These are phyloP conservation scores for Hemicordylus capensis DNA, from an alignment of 2,113 vertebrate genomes.

Conservation along the genomic window DNA sequence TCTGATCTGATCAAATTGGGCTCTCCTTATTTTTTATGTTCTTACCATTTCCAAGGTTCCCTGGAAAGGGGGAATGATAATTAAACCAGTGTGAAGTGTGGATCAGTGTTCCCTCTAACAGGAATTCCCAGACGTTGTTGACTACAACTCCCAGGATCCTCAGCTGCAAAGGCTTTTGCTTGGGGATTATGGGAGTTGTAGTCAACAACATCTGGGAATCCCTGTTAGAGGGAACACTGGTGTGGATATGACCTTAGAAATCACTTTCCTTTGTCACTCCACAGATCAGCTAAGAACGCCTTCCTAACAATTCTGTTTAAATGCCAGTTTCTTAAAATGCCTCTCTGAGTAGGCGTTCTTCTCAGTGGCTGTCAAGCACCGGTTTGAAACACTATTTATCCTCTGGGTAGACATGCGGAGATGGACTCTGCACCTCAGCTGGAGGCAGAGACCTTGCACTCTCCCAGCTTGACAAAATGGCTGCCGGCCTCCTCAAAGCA, in stretches of 20 bases:
- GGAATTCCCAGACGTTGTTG: too few species aligned
- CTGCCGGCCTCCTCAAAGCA: conserved; percentile 7
- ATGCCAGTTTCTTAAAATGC: background rate
- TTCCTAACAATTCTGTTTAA: background rate
- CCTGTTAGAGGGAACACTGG: too few species aligned
- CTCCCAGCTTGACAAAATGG: conserved; percentile 4
- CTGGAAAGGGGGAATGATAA: background rate
- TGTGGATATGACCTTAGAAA: background rate
- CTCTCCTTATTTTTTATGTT: too few species aligned
- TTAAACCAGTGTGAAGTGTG: background rate
- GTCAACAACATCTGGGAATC: too few species aligned
- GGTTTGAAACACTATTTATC: background rate
- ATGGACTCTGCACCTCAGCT: background rate
- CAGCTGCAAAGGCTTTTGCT: too few species aligned
- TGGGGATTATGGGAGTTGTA: too few species aligned
- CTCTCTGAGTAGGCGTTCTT: background rate
- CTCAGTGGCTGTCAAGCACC: background rate
- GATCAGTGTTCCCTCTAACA: too few species aligned
- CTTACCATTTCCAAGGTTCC: background rate
- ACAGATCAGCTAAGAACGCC: background rate
- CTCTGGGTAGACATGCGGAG: background rate
- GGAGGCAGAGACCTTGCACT: background rate
- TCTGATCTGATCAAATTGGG: too few species aligned
- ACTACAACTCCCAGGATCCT: too few species aligned
- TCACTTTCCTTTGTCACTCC: background rate